Evolutionary conservation across 1,140 invertebrate species (phyloP), one percentile per base, ranked within the genome.

Genomic region (Drosophila suzukii): DNA sequence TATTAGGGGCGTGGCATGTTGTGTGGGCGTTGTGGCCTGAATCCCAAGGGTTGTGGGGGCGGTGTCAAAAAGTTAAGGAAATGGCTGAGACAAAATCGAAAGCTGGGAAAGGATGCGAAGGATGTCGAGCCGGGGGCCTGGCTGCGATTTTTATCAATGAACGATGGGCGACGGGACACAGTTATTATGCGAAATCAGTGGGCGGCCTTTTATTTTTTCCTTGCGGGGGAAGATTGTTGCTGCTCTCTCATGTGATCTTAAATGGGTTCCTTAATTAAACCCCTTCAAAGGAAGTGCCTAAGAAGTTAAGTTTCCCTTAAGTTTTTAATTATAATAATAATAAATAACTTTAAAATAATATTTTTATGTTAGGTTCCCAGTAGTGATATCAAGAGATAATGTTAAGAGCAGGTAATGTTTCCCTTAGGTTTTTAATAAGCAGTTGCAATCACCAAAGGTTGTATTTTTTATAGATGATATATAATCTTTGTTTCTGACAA

Each of bases 111-210:
- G 61, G 39, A 51, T 46, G 43, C 38, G 27, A 50, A 17, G 58
- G 34, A 10, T 30, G 32, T 24, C 11, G 34, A 47, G 34, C 34
- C 53, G 20, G 43, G 30, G 38, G 8, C 34, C 17, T 71, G 73
- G 53, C 59, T 39, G 47, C 61, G 62, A 79, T 88, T 88, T 79
- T 88, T 83, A 86, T 88, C 83, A 88, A 88, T 75, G 78, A 75
- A 81, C 70, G 73, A 82, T 86, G 83, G 77, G 76, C 68, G 47
- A 58, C 27, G 39, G 30, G 24, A 49, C 70, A 47, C 36, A 78
- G 65, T 55, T 81, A 53, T 81, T 73, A 82, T 70, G 63, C 50
- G 32, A 49, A 76, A 68, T 41, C 39, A 38, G 53, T 39, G 24
- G 55, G 38, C 41, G 49, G 30, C 27, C 38, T 34, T n/a, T n/a